Evolutionary conservation across 2,113 vertebrate species (phyloP).

Genomic region (Spizaetus ornatus): DNA sequence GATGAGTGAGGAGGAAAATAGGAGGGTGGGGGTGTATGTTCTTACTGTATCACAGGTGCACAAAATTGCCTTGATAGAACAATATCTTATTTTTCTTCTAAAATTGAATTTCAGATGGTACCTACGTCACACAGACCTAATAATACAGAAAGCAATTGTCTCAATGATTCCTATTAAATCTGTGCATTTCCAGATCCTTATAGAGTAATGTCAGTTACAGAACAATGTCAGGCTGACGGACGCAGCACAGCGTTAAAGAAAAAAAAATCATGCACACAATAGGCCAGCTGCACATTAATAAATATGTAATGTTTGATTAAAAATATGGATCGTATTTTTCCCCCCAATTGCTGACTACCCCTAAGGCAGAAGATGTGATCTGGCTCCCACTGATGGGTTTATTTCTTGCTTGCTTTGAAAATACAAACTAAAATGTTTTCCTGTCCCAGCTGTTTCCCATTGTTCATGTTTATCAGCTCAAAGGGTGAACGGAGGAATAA

Average conservation of each 20-base stretch:
- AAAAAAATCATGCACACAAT: constrained; percentile 73
- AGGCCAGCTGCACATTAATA: constrained; percentile 85
- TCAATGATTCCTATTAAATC: constrained; percentile 63
- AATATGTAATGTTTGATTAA: constrained; percentile 87
- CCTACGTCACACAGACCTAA: constrained; percentile 43
- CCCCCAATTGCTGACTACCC: constrained; percentile 75
- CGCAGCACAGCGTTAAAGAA: constrained; percentile 67
- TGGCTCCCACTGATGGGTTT: constrained; percentile 77
- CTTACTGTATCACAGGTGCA: constrained; percentile 45
- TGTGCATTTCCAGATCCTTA: constrained; percentile 66
- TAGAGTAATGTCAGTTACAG: constrained; percentile 73
- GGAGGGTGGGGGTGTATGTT: not conserved
- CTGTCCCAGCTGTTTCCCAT: constrained; percentile 87
- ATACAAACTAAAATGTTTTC: constrained; percentile 83
- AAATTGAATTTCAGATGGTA: constrained; percentile 63
- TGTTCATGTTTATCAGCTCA: constrained; percentile 86
- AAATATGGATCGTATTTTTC: constrained; percentile 85
- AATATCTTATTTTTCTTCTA: constrained; percentile 49
- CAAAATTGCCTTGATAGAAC: constrained; percentile 54
- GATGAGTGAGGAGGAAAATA: not conserved
- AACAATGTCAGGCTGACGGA: constrained; percentile 76
- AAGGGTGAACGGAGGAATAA: constrained; percentile 80
- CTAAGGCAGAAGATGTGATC: constrained; percentile 80
- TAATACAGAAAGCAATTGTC: constrained; percentile 59
- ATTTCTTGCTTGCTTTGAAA: constrained; percentile 85